A percentile compares a stretch with the other conserved stretches of the same genome.
Evolutionary conservation across 2,888 invertebrate species (phyloP).

Genomic region (Meliscaeva auricollis): DNA sequence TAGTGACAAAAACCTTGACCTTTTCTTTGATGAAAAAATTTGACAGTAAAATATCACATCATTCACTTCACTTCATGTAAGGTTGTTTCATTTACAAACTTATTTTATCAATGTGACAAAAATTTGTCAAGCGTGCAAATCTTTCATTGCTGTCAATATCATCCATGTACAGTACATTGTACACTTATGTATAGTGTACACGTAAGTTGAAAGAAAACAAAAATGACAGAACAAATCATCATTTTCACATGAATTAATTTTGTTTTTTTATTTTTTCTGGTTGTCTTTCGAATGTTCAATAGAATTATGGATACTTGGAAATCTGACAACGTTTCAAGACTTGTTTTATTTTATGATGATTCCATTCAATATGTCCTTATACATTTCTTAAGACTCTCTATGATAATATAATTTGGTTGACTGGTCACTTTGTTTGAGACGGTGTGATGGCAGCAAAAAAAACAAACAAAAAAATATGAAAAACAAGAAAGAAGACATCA

Average conservation of each 20-base stretch:
- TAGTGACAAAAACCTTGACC: too few relatives aligned
- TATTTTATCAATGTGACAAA: too few relatives aligned
- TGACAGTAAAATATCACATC: too few relatives aligned
- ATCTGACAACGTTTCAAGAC: neutral
- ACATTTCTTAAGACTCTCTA: neutral
- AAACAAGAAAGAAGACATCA: conserved; percentile 3
- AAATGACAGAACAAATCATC: neutral
- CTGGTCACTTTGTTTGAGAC: conserved; percentile 9
- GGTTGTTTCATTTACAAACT: too few relatives aligned
- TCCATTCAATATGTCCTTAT: conserved; percentile 22
- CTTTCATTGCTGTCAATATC: neutral
- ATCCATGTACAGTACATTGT: neutral
- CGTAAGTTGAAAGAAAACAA: neutral
- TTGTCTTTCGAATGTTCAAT: neutral
- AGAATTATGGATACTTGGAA: neutral
- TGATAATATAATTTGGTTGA: conserved; percentile 21
- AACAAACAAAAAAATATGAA: neutral
- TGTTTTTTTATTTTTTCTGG: neutral
- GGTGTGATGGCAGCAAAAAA: neutral
- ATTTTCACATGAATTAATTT: neutral
- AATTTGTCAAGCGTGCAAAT: neutral
- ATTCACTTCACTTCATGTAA: too few relatives aligned
- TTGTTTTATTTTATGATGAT: conserved; percentile 6
- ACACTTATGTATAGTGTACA: neutral
- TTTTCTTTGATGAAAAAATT: too few relatives aligned